These are phyloP conservation scores for Ectemnius continuus DNA, from an alignment of 2,888 invertebrate genomes.

Conservation along the genomic window DNA sequence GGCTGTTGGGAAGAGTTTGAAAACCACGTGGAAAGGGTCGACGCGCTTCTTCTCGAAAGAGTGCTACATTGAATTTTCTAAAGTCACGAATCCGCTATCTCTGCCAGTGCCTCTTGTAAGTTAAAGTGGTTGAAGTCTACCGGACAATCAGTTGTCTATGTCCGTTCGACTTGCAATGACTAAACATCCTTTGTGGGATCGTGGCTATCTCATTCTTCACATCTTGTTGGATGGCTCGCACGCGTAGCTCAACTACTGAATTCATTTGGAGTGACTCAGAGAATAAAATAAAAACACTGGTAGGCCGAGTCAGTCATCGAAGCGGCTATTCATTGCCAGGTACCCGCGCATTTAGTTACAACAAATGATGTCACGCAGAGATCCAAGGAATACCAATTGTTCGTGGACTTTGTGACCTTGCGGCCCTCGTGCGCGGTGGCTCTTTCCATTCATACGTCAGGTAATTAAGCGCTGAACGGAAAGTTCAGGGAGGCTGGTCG, in stretches of 20 bases:
- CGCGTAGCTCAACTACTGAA: background rate
- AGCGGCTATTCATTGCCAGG: constrained; percentile 12
- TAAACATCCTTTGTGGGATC: no score
- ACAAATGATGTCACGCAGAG: constrained; percentile 47
- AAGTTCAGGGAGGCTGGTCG: constrained; percentile 26
- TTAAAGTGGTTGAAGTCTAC: no score
- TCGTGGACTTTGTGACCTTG: no score
- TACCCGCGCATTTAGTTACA: constrained; percentile 20
- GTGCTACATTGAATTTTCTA: background rate
- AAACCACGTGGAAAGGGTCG: background rate
- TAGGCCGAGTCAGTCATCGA: constrained; percentile 18
- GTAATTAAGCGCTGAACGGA: constrained; percentile 21
- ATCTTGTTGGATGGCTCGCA: background rate
- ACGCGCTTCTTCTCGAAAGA: background rate
- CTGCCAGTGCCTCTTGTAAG: no score
- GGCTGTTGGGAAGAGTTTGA: background rate
- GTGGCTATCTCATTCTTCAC: no score
- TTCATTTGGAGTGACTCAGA: constrained; percentile 21
- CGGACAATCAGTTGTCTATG: no score
- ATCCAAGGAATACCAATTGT: constrained; percentile 36
- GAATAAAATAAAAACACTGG: constrained; percentile 5
- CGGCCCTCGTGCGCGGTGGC: background rate
- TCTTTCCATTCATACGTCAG: constrained; percentile 26
- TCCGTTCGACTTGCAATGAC: no score
- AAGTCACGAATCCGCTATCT: background rate